phyloP scores from a whole-genome alignment of 2,888 invertebrate species.

The Lepidochitona cinerea region DNA sequence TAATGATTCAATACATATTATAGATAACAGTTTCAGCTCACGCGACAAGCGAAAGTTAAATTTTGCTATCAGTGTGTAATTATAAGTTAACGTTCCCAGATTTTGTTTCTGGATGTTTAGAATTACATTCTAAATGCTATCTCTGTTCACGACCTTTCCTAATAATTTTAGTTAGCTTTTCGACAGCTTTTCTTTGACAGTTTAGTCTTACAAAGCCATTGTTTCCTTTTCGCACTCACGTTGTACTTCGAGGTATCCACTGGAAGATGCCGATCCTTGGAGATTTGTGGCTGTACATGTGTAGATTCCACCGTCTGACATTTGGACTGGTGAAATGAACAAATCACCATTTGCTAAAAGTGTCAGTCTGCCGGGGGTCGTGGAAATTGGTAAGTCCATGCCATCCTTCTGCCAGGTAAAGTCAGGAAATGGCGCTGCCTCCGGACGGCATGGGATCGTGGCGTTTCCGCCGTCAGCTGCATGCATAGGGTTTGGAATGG shows the following conservation, averaged over 20 bases:
- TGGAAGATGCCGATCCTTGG: conserved; percentile 46
- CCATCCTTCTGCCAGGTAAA: conserved; percentile 45
- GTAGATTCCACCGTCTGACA: conserved; percentile 89
- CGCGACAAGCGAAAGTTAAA: too few relatives aligned
- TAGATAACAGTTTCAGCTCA: too few relatives aligned
- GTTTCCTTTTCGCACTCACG: conserved; percentile 27
- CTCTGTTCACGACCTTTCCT: too few relatives aligned
- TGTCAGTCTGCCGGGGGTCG: conserved; percentile 67
- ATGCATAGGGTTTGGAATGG: background rate
- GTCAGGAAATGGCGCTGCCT: conserved; percentile 83
- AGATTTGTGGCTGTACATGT: conserved; percentile 78
- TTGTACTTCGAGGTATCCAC: conserved; percentile 47
- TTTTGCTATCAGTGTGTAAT: too few relatives aligned
- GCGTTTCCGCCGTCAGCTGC: conserved; percentile 92
- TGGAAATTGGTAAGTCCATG: conserved; percentile 28
- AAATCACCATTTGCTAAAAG: conserved; percentile 77
- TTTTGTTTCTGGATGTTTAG: too few relatives aligned
- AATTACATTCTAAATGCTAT: too few relatives aligned
- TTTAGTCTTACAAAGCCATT: too few relatives aligned
- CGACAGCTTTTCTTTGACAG: too few relatives aligned
- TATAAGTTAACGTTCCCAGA: too few relatives aligned
- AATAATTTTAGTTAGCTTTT: too few relatives aligned
- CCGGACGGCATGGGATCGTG: conserved; percentile 91
- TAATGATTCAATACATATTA: too few relatives aligned
- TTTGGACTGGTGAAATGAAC: conserved; percentile 79